A percentile compares a stretch with the other conserved stretches of the same genome.
Evolutionary conservation across 2,797 vertebrate species (phyloP).

Genomic region (Adrianichthys oophorus): DNA sequence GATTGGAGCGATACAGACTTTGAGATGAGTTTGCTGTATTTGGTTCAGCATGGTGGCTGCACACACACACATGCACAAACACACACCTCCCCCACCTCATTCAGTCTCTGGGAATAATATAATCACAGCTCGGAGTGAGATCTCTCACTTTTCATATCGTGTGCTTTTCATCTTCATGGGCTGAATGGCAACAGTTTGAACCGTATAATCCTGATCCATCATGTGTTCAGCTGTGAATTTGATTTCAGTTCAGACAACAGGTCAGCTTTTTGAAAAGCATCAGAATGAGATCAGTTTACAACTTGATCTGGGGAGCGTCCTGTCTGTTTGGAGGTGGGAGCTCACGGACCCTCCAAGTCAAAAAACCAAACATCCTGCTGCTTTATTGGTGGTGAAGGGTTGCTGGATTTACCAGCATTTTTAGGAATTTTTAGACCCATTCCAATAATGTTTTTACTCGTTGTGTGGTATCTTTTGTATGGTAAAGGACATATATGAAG

Average conservation of each 20-base stretch:
- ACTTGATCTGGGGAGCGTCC: background rate
- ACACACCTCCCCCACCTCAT: conserved; percentile 15
- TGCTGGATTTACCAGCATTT: conserved; percentile 21
- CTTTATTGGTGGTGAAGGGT: conserved; percentile 14
- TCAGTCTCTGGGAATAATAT: conserved; percentile 16
- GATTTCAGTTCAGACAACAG: background rate
- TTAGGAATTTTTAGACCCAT: conserved; percentile 1
- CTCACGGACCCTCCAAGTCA: background rate
- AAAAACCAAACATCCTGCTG: conserved; percentile 3
- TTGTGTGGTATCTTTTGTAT: background rate
- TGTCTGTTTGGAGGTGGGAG: background rate
- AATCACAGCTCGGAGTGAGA: conserved; percentile 25
- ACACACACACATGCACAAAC: conserved; percentile 1
- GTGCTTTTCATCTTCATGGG: conserved; percentile 1
- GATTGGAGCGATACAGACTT: conserved; percentile 45
- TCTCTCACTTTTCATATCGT: conserved; percentile 15
- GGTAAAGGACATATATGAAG: no score
- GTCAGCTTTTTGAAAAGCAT: background rate
- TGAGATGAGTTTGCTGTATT: conserved; percentile 29
- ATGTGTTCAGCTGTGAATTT: background rate
- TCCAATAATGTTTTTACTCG: background rate
- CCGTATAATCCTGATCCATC: background rate
- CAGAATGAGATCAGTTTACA: background rate
- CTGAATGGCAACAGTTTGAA: conserved; percentile 10
- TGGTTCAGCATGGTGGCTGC: conserved; percentile 24